These are phyloP conservation scores for Furcula furcula DNA, from an alignment of 2,888 invertebrate genomes.

Conservation along the genomic window DNA sequence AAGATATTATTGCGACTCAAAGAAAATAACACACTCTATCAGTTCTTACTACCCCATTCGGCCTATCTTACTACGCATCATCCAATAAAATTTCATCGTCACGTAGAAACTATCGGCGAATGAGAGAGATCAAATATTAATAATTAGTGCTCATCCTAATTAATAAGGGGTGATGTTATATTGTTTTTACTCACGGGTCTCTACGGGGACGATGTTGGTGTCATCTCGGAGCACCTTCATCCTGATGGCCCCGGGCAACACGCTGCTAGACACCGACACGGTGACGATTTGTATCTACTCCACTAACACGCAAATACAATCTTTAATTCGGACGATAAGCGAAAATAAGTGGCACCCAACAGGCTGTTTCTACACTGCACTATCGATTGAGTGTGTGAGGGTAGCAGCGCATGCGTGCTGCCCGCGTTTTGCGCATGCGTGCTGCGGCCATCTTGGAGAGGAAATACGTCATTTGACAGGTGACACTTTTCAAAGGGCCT, in stretches of 20 bases:
- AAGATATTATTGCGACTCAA: too few relatives aligned
- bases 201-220: slow-evolving; percentile 81
- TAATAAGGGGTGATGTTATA: slow-evolving; percentile 10
- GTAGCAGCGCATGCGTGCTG: slow-evolving; percentile 56
- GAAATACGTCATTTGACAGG: slow-evolving; percentile 72
- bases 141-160: too few relatives aligned
- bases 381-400: slow-evolving; percentile 65
- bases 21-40: too few relatives aligned
- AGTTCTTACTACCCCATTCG: background rate
- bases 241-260: slow-evolving; percentile 66
- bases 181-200: slow-evolving; percentile 65
- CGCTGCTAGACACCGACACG: slow-evolving; percentile 74
- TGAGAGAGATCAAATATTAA: too few relatives aligned
- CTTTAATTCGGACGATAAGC: slow-evolving; percentile 42
- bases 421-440: slow-evolving; percentile 28
- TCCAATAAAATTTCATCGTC: background rate
- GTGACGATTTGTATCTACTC: slow-evolving; percentile 43
- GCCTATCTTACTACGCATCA: background rate
- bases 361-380: slow-evolving; percentile 72
- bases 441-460: slow-evolving; percentile 41
- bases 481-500: slow-evolving; percentile 39
- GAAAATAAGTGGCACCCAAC: slow-evolving; percentile 60
- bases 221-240: slow-evolving; percentile 82
- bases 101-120: too few relatives aligned
- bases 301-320: slow-evolving; percentile 44